Conservation (phyloP, 2,888 invertebrate species). For the Acanthosoma haemorrhoidale region DNA sequence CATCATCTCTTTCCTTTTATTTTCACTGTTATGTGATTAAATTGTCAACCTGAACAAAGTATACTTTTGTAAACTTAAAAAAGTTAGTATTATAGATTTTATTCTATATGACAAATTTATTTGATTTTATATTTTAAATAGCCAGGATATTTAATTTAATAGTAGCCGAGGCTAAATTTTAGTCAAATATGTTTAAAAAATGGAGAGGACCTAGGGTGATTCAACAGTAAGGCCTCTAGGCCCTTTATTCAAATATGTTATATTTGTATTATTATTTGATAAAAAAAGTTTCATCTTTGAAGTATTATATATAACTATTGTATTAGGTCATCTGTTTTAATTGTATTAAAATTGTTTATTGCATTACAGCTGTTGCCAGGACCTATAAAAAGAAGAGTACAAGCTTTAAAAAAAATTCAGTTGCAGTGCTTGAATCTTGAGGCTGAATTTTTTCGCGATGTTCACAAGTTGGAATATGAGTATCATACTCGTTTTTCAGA, state of each 20-base stretch:
- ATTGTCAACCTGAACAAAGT: too few species aligned
- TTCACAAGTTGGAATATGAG: constrained; percentile 87
- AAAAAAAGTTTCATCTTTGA: neutral
- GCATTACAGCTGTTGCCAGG: constrained; percentile 56
- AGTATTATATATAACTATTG: neutral
- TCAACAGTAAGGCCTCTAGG: too few species aligned
- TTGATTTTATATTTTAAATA: too few species aligned
- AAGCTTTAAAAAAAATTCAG: constrained; percentile 81
- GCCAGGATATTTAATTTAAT: too few species aligned
- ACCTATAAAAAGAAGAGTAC: constrained; percentile 71
- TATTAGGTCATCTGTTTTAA: neutral
- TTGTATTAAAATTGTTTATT: neutral
- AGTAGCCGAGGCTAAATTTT: too few species aligned
- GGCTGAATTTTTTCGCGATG: constrained; percentile 87
- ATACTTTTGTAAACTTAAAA: too few species aligned
- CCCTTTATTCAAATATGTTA: neutral
- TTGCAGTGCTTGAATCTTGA: constrained; percentile 79
- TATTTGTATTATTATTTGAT: neutral
- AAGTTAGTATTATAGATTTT: too few species aligned
- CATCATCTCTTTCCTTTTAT: too few species aligned
- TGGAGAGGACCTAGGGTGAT: too few species aligned
- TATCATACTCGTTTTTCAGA: constrained; percentile 75
- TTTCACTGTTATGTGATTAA: too few species aligned
- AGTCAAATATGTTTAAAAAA: too few species aligned
- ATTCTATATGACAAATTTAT: too few species aligned